Percentiles rank a stretch among this genome's conserved stretches.
Evolutionary conservation across 2,797 vertebrate genomes (phyloP).

Genomic region (Lacerta viridis): DNA sequence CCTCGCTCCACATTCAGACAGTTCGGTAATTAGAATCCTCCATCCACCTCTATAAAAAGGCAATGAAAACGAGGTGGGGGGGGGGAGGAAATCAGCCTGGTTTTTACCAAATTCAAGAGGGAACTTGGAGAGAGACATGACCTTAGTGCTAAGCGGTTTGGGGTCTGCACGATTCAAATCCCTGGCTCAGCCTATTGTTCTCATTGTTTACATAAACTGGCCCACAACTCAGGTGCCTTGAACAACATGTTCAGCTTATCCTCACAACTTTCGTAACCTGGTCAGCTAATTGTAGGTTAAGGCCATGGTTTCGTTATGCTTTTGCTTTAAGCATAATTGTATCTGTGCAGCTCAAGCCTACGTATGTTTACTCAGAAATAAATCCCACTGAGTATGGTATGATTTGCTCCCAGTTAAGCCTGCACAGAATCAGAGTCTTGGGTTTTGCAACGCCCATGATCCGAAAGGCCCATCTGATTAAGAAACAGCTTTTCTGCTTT

Average conservation of each 20-base stretch:
- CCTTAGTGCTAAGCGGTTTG: not conserved
- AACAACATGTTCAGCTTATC: not conserved
- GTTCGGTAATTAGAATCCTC: conserved; percentile 5
- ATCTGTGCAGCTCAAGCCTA: not conserved
- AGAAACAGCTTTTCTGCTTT: not conserved
- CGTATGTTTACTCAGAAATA: not conserved
- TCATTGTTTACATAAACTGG: not conserved
- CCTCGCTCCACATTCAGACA: not conserved
- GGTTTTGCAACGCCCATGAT: not conserved
- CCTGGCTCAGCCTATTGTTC: not conserved
- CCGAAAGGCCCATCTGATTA: not conserved
- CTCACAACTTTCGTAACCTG: not conserved
- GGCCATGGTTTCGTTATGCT: too few relatives aligned
- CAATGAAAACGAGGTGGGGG: not conserved
- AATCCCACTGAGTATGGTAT: not conserved
- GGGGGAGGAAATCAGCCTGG: too few relatives aligned
- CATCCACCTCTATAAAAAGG: not conserved
- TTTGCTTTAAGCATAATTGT: not conserved
- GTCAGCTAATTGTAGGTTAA: not conserved
- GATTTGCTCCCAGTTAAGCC: not conserved
- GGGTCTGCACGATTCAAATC: not conserved
- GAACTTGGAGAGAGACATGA: not conserved
- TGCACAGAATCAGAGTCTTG: not conserved
- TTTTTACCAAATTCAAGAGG: not conserved
- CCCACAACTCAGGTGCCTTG: not conserved